Evolutionary conservation across 1,140 invertebrate species (phyloP).

Genomic region (Drosophila sulfurigaster): DNA sequence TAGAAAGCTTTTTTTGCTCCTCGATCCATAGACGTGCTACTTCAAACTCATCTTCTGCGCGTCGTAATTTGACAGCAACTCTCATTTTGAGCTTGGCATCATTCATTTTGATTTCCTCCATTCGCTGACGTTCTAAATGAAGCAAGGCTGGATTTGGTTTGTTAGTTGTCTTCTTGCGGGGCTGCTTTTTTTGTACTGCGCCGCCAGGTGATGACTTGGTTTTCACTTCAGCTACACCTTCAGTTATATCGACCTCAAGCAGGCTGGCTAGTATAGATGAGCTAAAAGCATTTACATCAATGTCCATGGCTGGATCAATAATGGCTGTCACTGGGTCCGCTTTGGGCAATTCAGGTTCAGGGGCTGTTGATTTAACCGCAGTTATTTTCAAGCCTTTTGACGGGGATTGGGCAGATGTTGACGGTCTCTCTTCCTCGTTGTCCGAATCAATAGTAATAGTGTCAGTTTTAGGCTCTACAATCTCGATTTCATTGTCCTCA

Average conservation of each 20-base stretch:
- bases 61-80: slow-evolving; percentile 55
- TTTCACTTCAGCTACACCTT: slow-evolving; percentile 34
- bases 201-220: slow-evolving; percentile 11
- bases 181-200: slow-evolving; percentile 68
- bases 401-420: slow-evolving; percentile 1
- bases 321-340: slow-evolving; percentile 5
- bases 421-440: slow-evolving; percentile 72
- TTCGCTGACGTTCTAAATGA: slow-evolving; percentile 70
- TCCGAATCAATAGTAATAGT: slow-evolving; percentile 84
- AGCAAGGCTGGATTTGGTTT: slow-evolving; percentile 80
- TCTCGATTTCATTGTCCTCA: slow-evolving; percentile 84
- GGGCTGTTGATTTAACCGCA: slow-evolving; percentile 54
- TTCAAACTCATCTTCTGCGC: slow-evolving; percentile 69
- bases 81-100: slow-evolving; percentile 79
- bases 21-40: slow-evolving; percentile 58
- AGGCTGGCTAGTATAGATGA: slow-evolving; percentile 76
- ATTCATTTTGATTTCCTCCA: slow-evolving; percentile 70
- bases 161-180: slow-evolving; percentile 78
- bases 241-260: slow-evolving; percentile 74
- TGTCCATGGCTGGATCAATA: slow-evolving; percentile 11
- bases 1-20: neutral
- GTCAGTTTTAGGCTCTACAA: slow-evolving; percentile 83
- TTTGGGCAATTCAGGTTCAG: neutral
- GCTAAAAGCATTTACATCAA: slow-evolving; percentile 72
- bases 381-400: slow-evolving; percentile 53